phyloP scores from a whole-genome alignment of 37 sponge, comb jelly and placozoan species.

The Theonella swinhoei region DNA sequence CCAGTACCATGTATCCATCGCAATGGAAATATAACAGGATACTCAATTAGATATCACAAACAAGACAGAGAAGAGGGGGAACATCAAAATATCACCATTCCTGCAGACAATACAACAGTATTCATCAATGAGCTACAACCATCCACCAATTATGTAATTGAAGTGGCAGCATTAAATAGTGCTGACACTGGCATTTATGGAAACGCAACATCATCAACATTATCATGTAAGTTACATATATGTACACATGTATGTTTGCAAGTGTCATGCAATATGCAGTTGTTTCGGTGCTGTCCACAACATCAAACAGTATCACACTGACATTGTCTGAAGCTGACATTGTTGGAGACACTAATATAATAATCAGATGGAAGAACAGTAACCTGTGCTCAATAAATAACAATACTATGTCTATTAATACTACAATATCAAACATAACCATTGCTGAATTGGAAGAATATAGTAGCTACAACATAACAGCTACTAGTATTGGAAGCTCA shows the following conservation, averaged over 20 bases:
- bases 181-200: constrained; percentile 10
- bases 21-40: neutral
- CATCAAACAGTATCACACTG: neutral
- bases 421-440: too few species aligned
- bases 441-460: neutral
- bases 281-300: neutral
- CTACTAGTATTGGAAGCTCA: neutral
- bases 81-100: neutral
- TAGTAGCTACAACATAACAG: neutral
- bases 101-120: neutral
- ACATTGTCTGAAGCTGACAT: neutral
- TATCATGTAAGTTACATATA: neutral
- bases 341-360: neutral
- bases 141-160: constrained; percentile 5
- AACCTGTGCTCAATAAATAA: too few species aligned
- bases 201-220: neutral
- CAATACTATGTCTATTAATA: too few species aligned
- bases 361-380: too few species aligned
- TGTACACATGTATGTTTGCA: neutral
- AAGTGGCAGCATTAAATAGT: constrained; percentile 36
- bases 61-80: neutral
- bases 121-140: constrained; percentile 3
- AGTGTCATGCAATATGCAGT: neutral
- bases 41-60: neutral
- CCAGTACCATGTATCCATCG: neutral